Conservation (phyloP, 2,797 vertebrate genomes). For the Hemibagrus guttatus region DNA sequence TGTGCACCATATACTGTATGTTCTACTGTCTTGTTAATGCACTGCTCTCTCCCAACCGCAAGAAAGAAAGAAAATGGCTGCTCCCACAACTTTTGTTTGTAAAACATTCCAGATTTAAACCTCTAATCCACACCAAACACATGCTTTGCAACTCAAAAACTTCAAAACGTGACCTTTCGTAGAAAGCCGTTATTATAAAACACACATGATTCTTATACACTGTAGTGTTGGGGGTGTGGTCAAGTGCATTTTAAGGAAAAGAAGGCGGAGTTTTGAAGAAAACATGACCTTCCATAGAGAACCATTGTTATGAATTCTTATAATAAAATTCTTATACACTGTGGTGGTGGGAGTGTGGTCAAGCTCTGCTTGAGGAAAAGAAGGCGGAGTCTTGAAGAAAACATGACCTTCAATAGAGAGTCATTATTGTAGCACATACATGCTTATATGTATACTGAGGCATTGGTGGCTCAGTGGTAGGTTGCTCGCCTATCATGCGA, state of each 20-base stretch:
- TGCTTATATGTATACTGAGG: too few species aligned
- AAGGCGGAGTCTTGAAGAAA: too few species aligned
- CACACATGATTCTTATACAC: not conserved
- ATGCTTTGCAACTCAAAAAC: not conserved
- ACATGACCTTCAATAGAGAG: too few species aligned
- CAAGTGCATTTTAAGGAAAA: not conserved
- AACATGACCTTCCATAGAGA: too few species aligned
- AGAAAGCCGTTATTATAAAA: not conserved
- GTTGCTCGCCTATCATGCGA: too few species aligned
- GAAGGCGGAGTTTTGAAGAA: not conserved
- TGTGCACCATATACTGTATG: too few species aligned
- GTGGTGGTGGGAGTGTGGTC: too few species aligned
- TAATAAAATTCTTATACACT: too few species aligned
- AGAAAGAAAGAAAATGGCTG: not conserved
- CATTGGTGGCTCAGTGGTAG: too few species aligned
- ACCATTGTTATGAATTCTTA: too few species aligned
- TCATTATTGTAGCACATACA: too few species aligned
- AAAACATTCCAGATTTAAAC: not conserved
- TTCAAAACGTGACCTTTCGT: not conserved
- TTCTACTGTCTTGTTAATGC: not conserved
- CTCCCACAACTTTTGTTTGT: not conserved
- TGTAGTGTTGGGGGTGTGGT: not conserved
- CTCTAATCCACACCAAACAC: not conserved
- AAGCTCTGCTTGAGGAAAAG: too few species aligned
- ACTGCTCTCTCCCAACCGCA: not conserved